Evolutionary conservation across 2,113 vertebrate genomes (phyloP).

Genomic region (Sinosuthora webbiana): DNA sequence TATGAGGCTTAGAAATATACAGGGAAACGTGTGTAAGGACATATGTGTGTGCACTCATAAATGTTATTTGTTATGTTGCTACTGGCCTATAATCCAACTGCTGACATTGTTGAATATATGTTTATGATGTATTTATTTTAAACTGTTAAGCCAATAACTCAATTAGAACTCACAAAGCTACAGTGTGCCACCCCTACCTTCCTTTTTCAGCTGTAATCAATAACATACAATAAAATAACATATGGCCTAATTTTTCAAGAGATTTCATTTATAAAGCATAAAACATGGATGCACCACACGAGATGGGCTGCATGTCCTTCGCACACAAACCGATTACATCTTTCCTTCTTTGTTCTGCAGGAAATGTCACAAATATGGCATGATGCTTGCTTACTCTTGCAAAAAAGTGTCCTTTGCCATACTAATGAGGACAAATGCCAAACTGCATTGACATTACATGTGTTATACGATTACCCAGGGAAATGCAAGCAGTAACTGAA

Average conservation of each 20-base stretch:
- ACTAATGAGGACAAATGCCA: slow-evolving; percentile 74
- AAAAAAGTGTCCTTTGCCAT: slow-evolving; percentile 67
- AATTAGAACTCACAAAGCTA: not conserved
- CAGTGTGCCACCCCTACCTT: not conserved
- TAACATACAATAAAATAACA: not conserved
- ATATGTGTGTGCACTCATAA: not conserved
- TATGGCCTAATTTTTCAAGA: not conserved
- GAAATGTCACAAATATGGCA: slow-evolving; percentile 20
- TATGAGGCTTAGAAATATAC: not conserved
- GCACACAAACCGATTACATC: not conserved
- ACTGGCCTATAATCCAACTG: not conserved
- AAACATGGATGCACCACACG: not conserved
- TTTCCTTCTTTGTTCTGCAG: slow-evolving; percentile 20
- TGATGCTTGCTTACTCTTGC: slow-evolving; percentile 51
- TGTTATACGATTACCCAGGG: slow-evolving; percentile 68
- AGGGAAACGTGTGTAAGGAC: not conserved
- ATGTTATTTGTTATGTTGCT: not conserved
- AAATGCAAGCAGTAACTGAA: slow-evolving; percentile 61
- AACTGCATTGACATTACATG: slow-evolving; percentile 62
- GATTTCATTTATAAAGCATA: not conserved
- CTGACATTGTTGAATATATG: not conserved
- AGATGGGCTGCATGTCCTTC: not conserved
- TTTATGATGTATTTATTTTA: not conserved
- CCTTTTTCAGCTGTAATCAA: not conserved
- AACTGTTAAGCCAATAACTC: not conserved